Evolutionary conservation across 2,797 vertebrate species (phyloP).

Genomic region (Alauda arvensis): DNA sequence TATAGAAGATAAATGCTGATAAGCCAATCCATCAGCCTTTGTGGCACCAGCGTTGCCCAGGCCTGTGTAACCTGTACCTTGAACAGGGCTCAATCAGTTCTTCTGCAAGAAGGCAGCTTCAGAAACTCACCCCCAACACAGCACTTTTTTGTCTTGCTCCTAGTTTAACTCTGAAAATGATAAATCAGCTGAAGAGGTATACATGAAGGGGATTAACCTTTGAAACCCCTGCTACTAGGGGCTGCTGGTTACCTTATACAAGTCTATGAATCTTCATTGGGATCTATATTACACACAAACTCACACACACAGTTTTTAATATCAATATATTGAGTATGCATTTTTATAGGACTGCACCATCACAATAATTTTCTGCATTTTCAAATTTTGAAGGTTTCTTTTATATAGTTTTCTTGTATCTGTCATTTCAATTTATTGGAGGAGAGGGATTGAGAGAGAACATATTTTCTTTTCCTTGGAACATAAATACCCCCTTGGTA

Average conservation of each 20-base stretch:
- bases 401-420: background rate
- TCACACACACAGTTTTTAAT: background rate
- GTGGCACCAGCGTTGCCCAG: background rate
- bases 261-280: background rate
- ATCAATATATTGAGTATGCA: background rate
- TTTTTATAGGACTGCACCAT: background rate
- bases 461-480: background rate
- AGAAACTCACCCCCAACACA: background rate
- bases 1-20: background rate
- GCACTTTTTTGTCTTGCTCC: background rate
- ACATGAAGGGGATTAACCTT: slow-evolving; percentile 63
- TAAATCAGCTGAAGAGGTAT: slow-evolving; percentile 21
- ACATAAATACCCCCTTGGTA: background rate
- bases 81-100: background rate
- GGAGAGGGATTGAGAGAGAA: background rate
- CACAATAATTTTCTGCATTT: background rate
- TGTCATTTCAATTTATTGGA: background rate
- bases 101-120: background rate
- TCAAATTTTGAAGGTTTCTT: background rate
- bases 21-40: background rate
- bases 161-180: slow-evolving; percentile 55
- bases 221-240: slow-evolving; percentile 19
- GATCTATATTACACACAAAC: background rate
- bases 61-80: background rate
- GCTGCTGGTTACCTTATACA: slow-evolving; percentile 54